Evolutionary conservation across 2,113 vertebrate species (phyloP), one percentile per base, ranked within the genome.

Genomic region (Python bivittatus): DNA sequence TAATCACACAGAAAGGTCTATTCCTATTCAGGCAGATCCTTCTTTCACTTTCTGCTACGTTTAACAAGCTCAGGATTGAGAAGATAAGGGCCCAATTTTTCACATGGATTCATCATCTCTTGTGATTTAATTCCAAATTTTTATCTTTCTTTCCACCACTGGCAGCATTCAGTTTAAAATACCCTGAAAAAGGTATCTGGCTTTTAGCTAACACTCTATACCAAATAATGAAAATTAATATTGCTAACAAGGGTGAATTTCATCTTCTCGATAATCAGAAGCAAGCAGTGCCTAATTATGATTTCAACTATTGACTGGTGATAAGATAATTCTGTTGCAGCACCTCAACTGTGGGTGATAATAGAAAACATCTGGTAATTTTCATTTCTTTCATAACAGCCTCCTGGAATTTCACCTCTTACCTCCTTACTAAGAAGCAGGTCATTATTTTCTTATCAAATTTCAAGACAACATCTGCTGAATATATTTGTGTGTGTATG

Each of bases 311-410:
- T 38, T 93, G 23, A 93, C 88, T 79, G 90, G 10, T 94, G 57
- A 92, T 92, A 83, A 95, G 52, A 25, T 86, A 93, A 92, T 92
- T 94, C 57, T 89, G 3, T 7, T 91, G 13, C 53, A 95, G 88
- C 54, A 90, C 64, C 58, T 91, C 88, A 92, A 57, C 91, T 54
- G 33, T 57, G n/a, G 20, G 27, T 94, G 91, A 95, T 88, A 95
- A 94, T 90, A 79, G 86, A 90, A 94, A 96, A 92, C 85, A 95
- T 91, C 92, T 93, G 94, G 79, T 95, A 86, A 90, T 94, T 95
- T 96, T 93, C 85, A 92, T 58, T 93, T 22, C 85, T 2, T 94
- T 93, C 92, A 87, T 68, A 92, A 79, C 87, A 90, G 0, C 0
- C 44, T 84, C 38, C 3, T 95, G 93, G 93, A 61, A 94, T 89